Percentiles rank a stretch among this genome's conserved stretches.
These are phyloP conservation scores for Pseudorasbora parva DNA, from an alignment of 2,113 vertebrate species.

Conservation along the genomic window DNA sequence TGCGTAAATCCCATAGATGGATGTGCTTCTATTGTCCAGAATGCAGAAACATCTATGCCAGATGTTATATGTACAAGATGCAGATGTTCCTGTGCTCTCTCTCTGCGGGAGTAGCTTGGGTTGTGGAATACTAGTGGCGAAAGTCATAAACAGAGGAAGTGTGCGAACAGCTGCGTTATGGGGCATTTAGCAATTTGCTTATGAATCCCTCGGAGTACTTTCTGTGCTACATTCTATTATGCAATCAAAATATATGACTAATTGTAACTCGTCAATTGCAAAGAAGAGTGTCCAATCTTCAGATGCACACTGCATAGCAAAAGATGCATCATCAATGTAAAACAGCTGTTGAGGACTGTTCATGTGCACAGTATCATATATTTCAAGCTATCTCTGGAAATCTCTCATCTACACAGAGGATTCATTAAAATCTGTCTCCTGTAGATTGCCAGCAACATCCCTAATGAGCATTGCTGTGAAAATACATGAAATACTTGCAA, in stretches of 20 bases:
- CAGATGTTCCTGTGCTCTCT: conserved; percentile 49
- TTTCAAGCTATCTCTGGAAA: conserved; percentile 20
- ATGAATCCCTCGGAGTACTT: background rate
- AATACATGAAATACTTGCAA: background rate
- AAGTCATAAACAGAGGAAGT: background rate
- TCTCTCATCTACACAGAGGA: background rate
- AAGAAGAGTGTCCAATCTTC: background rate
- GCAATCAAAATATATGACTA: background rate
- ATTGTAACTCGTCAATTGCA: background rate
- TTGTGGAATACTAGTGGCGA: conserved; percentile 29
- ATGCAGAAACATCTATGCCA: conserved; percentile 49
- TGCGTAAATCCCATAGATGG: conserved; percentile 53
- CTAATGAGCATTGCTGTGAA: background rate
- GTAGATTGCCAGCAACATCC: background rate
- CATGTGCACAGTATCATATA: background rate
- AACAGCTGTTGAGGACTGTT: background rate
- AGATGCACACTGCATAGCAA: too few species aligned
- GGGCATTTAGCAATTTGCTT: background rate
- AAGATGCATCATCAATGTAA: background rate
- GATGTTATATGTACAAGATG: conserved; percentile 56
- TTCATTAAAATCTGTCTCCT: background rate
- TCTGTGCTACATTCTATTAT: background rate
- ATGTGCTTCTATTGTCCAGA: conserved; percentile 12
- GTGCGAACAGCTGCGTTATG: conserved; percentile 18
- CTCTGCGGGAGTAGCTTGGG: conserved; percentile 44